Percentiles rank a stretch among this genome's conserved stretches.
Conservation (phyloP, 2,888 invertebrate species). For the Allolobophora icterica region DNA sequence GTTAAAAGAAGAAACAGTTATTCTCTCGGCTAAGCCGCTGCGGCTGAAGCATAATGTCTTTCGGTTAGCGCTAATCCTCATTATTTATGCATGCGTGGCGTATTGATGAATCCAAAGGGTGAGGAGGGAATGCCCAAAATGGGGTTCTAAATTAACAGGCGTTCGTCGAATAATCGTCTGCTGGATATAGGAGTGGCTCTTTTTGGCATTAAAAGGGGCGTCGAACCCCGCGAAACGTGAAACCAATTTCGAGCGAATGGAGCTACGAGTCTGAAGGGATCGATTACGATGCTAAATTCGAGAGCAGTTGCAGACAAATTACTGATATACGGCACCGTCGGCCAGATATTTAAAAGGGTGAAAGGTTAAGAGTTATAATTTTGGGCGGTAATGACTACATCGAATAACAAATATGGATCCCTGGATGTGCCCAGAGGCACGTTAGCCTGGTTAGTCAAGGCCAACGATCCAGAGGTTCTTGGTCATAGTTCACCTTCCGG, state of each 20-base stretch:
- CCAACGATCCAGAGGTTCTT: not conserved
- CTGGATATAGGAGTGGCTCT: constrained; percentile 4
- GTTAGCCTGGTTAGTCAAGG: not conserved
- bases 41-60: not conserved
- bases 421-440: not conserved
- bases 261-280: not conserved
- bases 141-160: not conserved
- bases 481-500: not conserved
- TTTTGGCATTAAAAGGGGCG: not conserved
- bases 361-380: not conserved
- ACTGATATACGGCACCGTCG: not conserved
- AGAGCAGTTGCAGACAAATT: not conserved
- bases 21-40: not conserved
- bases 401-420: not conserved
- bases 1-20: not conserved
- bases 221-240: not conserved
- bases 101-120: not conserved
- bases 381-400: not conserved
- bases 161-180: not conserved
- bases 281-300: not conserved
- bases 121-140: not conserved
- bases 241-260: not conserved
- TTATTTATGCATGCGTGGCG: not conserved
- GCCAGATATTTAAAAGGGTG: not conserved
- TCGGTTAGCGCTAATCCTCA: not conserved